Percentiles rank a stretch among this genome's conserved stretches.
Evolutionary conservation across 2,888 invertebrate species (phyloP).

Genomic region (Rhingia campestris): DNA sequence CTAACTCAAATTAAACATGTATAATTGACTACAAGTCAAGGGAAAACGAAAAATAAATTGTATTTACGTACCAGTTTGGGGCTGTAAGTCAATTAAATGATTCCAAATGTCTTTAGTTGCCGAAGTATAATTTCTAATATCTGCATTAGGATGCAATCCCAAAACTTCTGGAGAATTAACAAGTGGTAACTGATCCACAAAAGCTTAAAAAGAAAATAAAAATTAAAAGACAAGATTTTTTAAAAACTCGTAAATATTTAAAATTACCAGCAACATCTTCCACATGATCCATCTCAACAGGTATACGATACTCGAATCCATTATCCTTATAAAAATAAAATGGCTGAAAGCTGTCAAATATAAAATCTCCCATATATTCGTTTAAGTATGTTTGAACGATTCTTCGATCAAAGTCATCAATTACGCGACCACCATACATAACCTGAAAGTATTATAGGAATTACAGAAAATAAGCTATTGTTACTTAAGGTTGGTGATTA

Average conservation of each 20-base stretch:
- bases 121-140: constrained; percentile 96
- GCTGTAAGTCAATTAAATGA: constrained; percentile 93
- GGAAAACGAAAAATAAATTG: not conserved
- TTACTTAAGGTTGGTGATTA: too few relatives aligned
- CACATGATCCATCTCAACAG: constrained; percentile 80
- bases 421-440: constrained; percentile 97
- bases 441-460: constrained; percentile 84
- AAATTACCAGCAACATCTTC: constrained; percentile 47
- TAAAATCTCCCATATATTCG: constrained; percentile 96
- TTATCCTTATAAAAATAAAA: constrained; percentile 93
- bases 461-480: not conserved
- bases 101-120: constrained; percentile 94
- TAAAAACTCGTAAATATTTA: not conserved
- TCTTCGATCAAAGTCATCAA: constrained; percentile 94
- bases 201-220: constrained; percentile 83
- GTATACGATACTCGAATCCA: constrained; percentile 90
- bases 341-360: constrained; percentile 95
- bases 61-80: constrained; percentile 89
- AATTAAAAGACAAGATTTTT: not conserved
- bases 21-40: not conserved
- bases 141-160: constrained; percentile 96
- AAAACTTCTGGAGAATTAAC: constrained; percentile 95
- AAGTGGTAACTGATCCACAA: constrained; percentile 91
- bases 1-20: not conserved
- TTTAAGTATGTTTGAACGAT: constrained; percentile 94